Percentiles rank a stretch among this genome's conserved stretches.
phyloP scores from a whole-genome alignment of 2,113 vertebrate genomes.

The Percina caprodes region DNA sequence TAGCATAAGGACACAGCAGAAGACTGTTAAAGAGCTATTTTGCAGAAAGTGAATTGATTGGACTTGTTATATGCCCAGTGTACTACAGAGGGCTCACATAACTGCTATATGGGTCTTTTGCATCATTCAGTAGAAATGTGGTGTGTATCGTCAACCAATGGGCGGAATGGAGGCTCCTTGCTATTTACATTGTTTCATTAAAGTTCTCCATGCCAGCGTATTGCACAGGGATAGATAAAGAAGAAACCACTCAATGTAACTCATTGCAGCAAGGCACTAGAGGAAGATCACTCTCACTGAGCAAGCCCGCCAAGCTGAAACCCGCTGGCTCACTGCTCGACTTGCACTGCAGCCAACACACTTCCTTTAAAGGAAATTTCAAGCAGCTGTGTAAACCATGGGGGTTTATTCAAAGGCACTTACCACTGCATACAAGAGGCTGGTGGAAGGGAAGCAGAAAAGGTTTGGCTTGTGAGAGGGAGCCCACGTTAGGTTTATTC shows the following conservation, averaged over 20 bases:
- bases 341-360: conserved; percentile 53
- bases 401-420: conserved; percentile 73
- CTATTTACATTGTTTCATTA: not conserved
- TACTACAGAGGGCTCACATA: not conserved
- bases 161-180: not conserved
- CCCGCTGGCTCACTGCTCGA: conserved; percentile 19
- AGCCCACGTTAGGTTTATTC: conserved; percentile 13
- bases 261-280: not conserved
- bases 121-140: not conserved
- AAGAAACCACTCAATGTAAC: not conserved
- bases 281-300: conserved; percentile 16
- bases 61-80: not conserved
- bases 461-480: conserved; percentile 35
- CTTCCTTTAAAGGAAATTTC: conserved; percentile 87
- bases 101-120: not conserved
- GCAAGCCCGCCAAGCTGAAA: not conserved
- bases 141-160: not conserved
- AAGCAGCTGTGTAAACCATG: conserved; percentile 81
- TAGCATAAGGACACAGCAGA: not conserved
- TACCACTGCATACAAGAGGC: conserved; percentile 58
- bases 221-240: not conserved
- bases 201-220: not conserved
- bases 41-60: too few species aligned
- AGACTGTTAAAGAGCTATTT: too few species aligned
- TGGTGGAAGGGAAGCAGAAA: conserved; percentile 63